Evolutionary conservation across 2,888 invertebrate species (phyloP).

Genomic region (Hypselothyrea guttata): DNA sequence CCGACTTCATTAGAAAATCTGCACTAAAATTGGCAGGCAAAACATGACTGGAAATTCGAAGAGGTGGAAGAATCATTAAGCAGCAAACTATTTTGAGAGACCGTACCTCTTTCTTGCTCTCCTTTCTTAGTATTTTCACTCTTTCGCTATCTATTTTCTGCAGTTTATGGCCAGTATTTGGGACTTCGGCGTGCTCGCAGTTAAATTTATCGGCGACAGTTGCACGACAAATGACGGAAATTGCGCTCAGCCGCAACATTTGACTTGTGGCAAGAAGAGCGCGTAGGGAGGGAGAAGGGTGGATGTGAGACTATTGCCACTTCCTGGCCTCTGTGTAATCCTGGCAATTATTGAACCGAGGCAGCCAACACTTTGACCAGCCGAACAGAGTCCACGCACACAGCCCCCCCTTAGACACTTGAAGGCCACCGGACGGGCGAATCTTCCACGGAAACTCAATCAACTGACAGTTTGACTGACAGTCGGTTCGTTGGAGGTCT

Average conservation of each 20-base stretch:
- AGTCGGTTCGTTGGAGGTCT: constrained; percentile 65
- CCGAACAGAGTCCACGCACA: too few relatives aligned
- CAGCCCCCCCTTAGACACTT: too few relatives aligned
- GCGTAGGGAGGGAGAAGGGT: neutral
- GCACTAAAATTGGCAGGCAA: constrained; percentile 39
- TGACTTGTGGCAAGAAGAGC: neutral
- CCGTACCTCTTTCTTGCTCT: too few relatives aligned
- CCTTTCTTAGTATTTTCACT: too few relatives aligned
- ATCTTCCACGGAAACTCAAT: neutral
- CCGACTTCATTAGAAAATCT: constrained; percentile 48
- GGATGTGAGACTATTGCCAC: constrained; percentile 28
- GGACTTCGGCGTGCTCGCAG: constrained; percentile 21
- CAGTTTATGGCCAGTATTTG: constrained; percentile 3
- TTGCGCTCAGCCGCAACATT: constrained; percentile 63
- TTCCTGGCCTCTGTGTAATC: constrained; percentile 63
- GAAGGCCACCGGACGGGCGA: neutral
- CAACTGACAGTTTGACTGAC: constrained; percentile 16
- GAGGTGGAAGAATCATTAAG: constrained; percentile 37
- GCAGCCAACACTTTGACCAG: constrained; percentile 33
- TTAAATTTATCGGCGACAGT: constrained; percentile 77
- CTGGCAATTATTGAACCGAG: constrained; percentile 66
- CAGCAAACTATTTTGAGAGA: constrained; percentile 53
- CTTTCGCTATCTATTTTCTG: too few relatives aligned
- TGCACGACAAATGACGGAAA: constrained; percentile 60
- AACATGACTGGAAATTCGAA: constrained; percentile 60